Base-by-base conservation (phyloP, 1,140 invertebrate species). In the Plectus sambesii region DNA sequence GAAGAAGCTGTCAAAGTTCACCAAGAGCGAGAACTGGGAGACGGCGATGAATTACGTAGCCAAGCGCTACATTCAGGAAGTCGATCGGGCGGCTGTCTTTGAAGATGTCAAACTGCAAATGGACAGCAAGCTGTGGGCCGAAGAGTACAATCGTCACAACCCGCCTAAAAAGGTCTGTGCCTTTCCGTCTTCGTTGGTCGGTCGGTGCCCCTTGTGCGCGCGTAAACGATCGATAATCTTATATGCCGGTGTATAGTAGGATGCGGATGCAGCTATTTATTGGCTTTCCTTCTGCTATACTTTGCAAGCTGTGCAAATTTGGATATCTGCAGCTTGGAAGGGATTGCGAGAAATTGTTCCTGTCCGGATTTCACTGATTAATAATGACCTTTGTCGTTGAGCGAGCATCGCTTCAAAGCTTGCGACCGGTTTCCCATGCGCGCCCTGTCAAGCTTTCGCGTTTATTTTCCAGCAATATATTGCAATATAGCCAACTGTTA, bases 111-210 rank as follows among this genome's bases (percentile, higher is more conserved):
- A 70, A 43, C 62, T 79, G 17, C 77, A 79, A 66, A 79, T 79
- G 77, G 76, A 78, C 64, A 75, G 77, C 9, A 79, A 79, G 57
- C 57, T 79, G 17, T 79, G 78, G 78, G 76, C 75, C 6, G 76
- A 78, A 62, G 77, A 78, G 51, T 79, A 72, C 60, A 78, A 78
- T 57, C 54, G 77, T 42, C 76, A 78, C 52, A 77, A 78, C 59
- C 77, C 77, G 39, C 77, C 77, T 2, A 79, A 79, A 60, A 78
- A 79, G 66, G 76, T 77, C 61, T 46, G 20, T 30, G 54, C 4
- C 1, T 38, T 19, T 23, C n/a, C n/a, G n/a, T n/a, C n/a, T n/a
- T n/a, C n/a, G n/a, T 12, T 9, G 15, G 20, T 6, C 22, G 12
- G n/a, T 12, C 12, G 30, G 12, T 33, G 30, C 30, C 30, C 12